Evolutionary conservation across 2,797 vertebrate species (phyloP), one percentile per base, ranked within the genome.

Genomic region (Carduelis carduelis): DNA sequence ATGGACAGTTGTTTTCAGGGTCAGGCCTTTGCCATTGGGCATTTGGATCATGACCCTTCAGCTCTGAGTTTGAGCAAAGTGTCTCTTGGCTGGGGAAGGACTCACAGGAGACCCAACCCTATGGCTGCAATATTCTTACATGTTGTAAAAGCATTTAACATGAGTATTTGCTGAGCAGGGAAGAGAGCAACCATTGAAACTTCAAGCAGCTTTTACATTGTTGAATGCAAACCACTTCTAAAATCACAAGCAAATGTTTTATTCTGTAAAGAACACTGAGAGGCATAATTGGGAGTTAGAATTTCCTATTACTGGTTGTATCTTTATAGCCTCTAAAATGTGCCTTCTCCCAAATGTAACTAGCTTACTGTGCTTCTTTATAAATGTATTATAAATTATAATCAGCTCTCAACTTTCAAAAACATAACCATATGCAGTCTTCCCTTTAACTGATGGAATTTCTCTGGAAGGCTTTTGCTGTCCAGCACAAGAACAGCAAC

Each of bases 181-280:
- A 80, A 84, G 74, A 78, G 91, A 93, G 13, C 43, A 96, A 91
- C 94, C 92, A 78, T 90, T 97, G 97, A 97, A 98, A 98, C 93
- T 91, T 94, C 95, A 98, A 98, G 96, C 96, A 93, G 80, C 95
- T 96, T 98, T 97, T 97, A 96, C 97, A 92, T 96, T 98, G 96
- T 97, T 97, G 94, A 97, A 93, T 76, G 94, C 79, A 84, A 96
- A 96, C 95, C 70, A 83, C 93, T 96, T 93, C 96, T 98, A 84
- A 98, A 99, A 99, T 98, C 83, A 98, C 98, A 99, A 99, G 94
- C 98, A 59, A 59, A 59, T 59, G 98, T 98, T 98, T 98, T 97
- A 35, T 96, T 97, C 97, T 96, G 91, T 93, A 93, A 97, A 84
- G 95, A 95, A 92, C 98, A 95, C 94, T 95, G 95, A 97, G 97